Evolutionary conservation across 2,888 invertebrate genomes (phyloP).

Genomic region (Galeopsomyia nigrocyanea): DNA sequence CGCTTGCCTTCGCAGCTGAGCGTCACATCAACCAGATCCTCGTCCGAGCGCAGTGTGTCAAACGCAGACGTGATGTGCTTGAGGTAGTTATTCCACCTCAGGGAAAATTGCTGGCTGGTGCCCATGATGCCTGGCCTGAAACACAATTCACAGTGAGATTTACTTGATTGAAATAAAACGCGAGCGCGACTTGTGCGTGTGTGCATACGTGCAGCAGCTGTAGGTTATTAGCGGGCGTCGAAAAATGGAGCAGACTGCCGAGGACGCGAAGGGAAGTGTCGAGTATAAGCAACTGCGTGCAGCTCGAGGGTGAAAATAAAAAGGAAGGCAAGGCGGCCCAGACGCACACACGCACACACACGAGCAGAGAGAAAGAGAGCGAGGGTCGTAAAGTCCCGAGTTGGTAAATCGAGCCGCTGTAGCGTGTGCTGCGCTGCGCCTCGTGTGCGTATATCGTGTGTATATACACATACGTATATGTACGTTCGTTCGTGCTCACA

Average conservation of each 20-base stretch:
- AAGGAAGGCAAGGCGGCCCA: too few relatives aligned
- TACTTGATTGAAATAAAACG: background rate
- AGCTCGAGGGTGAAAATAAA: too few relatives aligned
- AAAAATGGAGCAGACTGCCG: too few relatives aligned
- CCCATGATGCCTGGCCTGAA: constrained; percentile 67
- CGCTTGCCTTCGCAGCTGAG: constrained; percentile 87
- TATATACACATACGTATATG: background rate
- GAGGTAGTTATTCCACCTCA: constrained; percentile 90
- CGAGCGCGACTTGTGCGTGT: too few relatives aligned
- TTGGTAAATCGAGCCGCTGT: constrained; percentile 7
- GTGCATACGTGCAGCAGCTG: too few relatives aligned
- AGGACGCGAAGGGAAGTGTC: too few relatives aligned
- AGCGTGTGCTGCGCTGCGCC: background rate
- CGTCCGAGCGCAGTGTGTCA: constrained; percentile 75
- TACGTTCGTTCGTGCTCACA: background rate
- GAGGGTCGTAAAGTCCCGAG: background rate
- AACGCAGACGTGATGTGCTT: constrained; percentile 86
- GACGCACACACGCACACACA: background rate
- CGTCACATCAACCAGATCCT: constrained; percentile 85
- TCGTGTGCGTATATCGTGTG: background rate
- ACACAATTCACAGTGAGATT: too few relatives aligned
- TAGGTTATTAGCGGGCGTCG: too few relatives aligned
- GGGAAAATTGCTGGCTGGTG: constrained; percentile 84
- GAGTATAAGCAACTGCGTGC: too few relatives aligned
- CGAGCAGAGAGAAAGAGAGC: constrained; percentile 2